These are phyloP conservation scores for Platypus cylindrus DNA, from an alignment of 2,888 invertebrate species.

Conservation along the genomic window DNA sequence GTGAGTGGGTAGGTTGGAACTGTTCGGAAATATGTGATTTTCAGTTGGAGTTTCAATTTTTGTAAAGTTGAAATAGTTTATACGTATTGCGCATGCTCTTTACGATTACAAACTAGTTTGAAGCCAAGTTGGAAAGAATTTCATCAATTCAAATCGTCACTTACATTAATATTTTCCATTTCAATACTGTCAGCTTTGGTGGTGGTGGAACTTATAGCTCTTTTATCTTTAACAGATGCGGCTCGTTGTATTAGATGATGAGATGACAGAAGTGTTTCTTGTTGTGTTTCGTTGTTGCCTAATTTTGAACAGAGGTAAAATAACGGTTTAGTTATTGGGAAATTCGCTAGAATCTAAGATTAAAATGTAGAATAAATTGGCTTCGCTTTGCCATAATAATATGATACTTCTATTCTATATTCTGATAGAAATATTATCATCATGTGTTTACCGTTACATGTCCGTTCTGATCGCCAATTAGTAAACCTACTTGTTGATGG, in stretches of 20 bases:
- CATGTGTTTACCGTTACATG: conserved; percentile 53
- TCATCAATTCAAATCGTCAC: no score
- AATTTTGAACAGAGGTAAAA: no score
- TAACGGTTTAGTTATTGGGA: neutral
- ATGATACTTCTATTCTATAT: no score
- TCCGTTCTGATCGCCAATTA: conserved; percentile 52
- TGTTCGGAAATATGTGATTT: no score
- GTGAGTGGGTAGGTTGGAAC: no score
- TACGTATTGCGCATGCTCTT: no score
- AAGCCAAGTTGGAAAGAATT: no score
- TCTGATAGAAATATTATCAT: conserved; percentile 5
- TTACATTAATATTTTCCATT: conserved; percentile 33
- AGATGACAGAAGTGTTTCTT: conserved; percentile 34
- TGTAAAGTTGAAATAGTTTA: no score
- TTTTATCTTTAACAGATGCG: conserved; percentile 37
- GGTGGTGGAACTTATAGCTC: conserved; percentile 23
- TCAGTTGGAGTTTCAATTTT: no score
- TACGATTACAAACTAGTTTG: no score
- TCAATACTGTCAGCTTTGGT: conserved; percentile 41
- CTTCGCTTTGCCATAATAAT: no score
- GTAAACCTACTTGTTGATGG: conserved; percentile 33
- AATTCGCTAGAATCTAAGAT: neutral
- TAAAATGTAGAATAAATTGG: no score
- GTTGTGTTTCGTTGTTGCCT: conserved; percentile 50
- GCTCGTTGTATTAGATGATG: conserved; percentile 43